phyloP scores from a whole-genome alignment of 1,140 invertebrate genomes.

The Pemphigus obesinymphae region DNA sequence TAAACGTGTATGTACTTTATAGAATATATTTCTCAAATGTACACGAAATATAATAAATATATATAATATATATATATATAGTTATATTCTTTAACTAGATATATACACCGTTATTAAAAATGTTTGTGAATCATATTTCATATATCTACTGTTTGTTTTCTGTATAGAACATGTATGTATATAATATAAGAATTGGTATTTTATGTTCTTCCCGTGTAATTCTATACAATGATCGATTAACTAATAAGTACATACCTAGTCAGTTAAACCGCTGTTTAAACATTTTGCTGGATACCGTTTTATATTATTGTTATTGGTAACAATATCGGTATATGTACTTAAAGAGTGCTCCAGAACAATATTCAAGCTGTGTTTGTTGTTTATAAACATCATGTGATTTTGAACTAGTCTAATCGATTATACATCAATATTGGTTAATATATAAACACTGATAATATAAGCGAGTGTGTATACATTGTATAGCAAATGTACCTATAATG shows the following conservation, averaged over 20 bases:
- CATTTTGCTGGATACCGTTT: background rate
- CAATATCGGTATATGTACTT: background rate
- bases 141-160: background rate
- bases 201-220: background rate
- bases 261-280: background rate
- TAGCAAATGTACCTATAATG: background rate
- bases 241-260: background rate
- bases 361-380: constrained; percentile 5
- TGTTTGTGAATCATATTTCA: background rate
- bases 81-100: background rate
- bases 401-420: background rate
- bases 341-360: background rate
- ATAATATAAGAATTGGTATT: background rate
- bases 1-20: too few species aligned
- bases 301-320: constrained; percentile 3
- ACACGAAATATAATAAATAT: too few species aligned
- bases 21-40: too few species aligned
- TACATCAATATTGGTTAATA: background rate
- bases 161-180: too few species aligned
- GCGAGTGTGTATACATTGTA: background rate
- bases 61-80: too few species aligned
- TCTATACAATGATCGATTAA: background rate
- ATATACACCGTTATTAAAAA: background rate
- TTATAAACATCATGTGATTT: background rate
- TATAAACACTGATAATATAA: background rate